A percentile compares a stretch with the other conserved stretches of the same genome.
phyloP scores from a whole-genome alignment of 2,113 vertebrate species.

The Capreolus pygargus region DNA sequence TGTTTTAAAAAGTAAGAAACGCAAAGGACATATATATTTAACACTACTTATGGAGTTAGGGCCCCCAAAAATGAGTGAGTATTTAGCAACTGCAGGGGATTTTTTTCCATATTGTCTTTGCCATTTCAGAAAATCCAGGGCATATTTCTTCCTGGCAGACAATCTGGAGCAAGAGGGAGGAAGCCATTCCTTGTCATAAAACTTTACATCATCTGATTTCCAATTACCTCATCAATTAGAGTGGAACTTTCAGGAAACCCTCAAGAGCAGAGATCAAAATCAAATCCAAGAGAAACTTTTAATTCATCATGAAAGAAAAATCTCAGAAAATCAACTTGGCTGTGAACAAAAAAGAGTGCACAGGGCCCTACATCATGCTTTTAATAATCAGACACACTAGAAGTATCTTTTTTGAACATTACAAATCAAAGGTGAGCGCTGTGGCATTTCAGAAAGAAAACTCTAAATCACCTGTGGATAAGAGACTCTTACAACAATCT shows the following conservation, averaged over 20 bases:
- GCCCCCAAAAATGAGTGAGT: not conserved
- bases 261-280: not conserved
- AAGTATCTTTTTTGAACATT: not conserved
- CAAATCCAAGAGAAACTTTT: not conserved
- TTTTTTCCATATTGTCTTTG: not conserved
- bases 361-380: not conserved
- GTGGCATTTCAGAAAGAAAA: not conserved
- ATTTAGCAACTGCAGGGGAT: not conserved
- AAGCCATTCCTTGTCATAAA: not conserved
- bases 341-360: not conserved
- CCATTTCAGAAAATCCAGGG: not conserved
- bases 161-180: not conserved
- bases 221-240: not conserved
- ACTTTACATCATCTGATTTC: not conserved
- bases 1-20: not conserved
- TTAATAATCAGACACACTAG: not conserved
- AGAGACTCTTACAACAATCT: not conserved
- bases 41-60: not conserved
- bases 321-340: not conserved
- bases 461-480: not conserved
- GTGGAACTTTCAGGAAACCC: not conserved
- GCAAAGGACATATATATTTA: not conserved
- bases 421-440: not conserved
- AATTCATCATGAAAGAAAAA: slow-evolving; percentile 31
- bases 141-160: not conserved